phyloP scores from a whole-genome alignment of 2,888 invertebrate species.

The Camptogramma bilineatum region DNA sequence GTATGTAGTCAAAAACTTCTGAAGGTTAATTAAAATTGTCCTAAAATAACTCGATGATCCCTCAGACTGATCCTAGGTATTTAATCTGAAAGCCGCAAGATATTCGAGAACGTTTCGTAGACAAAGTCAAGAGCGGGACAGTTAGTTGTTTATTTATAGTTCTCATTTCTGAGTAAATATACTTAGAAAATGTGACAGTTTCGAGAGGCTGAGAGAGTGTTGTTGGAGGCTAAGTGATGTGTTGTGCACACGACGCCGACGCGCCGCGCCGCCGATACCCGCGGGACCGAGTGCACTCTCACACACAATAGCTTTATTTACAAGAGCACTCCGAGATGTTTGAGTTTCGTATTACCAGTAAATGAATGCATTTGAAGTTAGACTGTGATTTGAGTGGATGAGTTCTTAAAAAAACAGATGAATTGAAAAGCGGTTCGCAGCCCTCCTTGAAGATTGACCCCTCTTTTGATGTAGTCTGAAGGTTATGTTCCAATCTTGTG shows the following conservation, averaged over 20 bases:
- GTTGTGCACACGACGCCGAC: slow-evolving; percentile 5
- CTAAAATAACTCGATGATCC: too few species aligned
- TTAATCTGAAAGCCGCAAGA: too few species aligned
- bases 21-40: too few species aligned
- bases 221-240: slow-evolving; percentile 21
- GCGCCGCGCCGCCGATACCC: slow-evolving; percentile 2
- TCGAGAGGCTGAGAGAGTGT: slow-evolving; percentile 12
- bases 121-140: not conserved
- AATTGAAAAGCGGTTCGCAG: not conserved
- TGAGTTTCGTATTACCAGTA: slow-evolving; percentile 10
- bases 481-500: not conserved
- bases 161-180: slow-evolving; percentile 1
- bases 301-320: slow-evolving; percentile 26
- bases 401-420: not conserved
- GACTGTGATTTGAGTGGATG: slow-evolving; percentile 3
- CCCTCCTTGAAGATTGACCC: not conserved
- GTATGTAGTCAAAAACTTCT: too few species aligned
- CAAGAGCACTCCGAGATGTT: slow-evolving; percentile 9
- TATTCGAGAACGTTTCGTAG: not conserved
- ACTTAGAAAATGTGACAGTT: slow-evolving; percentile 7
- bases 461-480: not conserved
- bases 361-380: slow-evolving; percentile 21
- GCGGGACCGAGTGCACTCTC: slow-evolving; percentile 11
- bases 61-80: too few species aligned
- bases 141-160: not conserved